A percentile compares a stretch with the other conserved stretches of the same genome.
Conservation (phyloP, 2,888 invertebrate species). For the Bombylius discolor region DNA sequence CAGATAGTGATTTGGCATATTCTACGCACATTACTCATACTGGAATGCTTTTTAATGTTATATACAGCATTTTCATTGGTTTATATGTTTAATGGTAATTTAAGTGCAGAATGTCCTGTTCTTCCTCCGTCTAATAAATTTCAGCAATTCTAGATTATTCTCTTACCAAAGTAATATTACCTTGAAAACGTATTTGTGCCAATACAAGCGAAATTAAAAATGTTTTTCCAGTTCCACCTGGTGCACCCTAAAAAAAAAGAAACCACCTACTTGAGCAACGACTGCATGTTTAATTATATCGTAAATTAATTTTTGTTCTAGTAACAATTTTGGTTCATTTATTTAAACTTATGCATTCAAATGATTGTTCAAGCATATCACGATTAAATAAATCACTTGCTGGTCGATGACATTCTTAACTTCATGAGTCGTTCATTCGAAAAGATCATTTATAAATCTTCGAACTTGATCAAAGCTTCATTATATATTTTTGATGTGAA, state of each 20-base stretch:
- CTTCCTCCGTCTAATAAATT: too few relatives aligned
- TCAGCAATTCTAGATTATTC: constrained; percentile 12
- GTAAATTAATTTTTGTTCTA: too few relatives aligned
- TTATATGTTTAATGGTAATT: constrained; percentile 20
- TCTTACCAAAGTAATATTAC: constrained; percentile 7
- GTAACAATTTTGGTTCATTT: too few relatives aligned
- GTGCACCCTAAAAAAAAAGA: constrained; percentile 6
- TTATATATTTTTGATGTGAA: constrained; percentile 6
- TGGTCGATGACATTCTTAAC: constrained; percentile 9
- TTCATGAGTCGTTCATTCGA: not conserved
- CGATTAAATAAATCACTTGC: not conserved
- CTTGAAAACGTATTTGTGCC: not conserved
- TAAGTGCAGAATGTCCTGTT: constrained; percentile 24
- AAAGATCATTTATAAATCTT: constrained; percentile 3
- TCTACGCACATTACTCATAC: constrained; percentile 20
- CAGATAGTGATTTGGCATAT: constrained; percentile 19
- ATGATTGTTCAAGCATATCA: not conserved
- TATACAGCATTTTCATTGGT: constrained; percentile 16
- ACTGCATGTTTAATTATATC: too few relatives aligned
- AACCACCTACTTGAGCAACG: not conserved
- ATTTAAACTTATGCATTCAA: too few relatives aligned
- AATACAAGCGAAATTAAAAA: constrained; percentile 2
- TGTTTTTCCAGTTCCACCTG: constrained; percentile 11
- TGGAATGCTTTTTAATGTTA: constrained; percentile 20
- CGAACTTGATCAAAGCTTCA: constrained; percentile 6